A percentile compares a stretch with the other conserved stretches of the same genome.
phyloP scores from a whole-genome alignment of 1,140 invertebrate species.

The Atta colombica region DNA sequence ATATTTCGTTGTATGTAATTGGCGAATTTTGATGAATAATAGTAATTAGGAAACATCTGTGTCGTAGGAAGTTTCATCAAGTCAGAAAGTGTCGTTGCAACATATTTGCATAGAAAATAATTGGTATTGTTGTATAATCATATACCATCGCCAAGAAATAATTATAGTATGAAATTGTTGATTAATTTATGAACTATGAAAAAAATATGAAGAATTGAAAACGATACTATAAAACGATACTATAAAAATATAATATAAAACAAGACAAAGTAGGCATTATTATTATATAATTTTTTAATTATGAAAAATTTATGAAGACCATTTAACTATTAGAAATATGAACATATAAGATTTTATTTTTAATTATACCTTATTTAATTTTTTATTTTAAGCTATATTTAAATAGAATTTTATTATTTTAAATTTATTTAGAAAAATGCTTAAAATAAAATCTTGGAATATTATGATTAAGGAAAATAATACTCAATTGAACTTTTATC shows the following conservation, averaged over 20 bases:
- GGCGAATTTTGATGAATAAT: conserved; percentile 13
- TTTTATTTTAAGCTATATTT: neutral
- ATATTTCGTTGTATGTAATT: neutral
- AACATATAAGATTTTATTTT: neutral
- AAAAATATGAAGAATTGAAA: neutral
- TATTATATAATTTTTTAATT: neutral
- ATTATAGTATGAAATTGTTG: conserved; percentile 19
- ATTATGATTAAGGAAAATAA: neutral
- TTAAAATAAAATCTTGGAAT: neutral
- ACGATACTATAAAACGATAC: too few relatives aligned
- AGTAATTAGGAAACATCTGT: conserved; percentile 22
- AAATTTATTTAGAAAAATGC: neutral
- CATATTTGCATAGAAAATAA: conserved; percentile 25
- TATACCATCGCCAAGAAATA: neutral
- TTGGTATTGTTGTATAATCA: conserved; percentile 17
- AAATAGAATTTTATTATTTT: neutral
- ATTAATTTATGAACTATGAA: conserved; percentile 24
- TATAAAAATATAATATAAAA: neutral
- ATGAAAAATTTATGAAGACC: neutral
- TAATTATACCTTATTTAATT: neutral
- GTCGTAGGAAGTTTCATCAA: conserved; percentile 31
- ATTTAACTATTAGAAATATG: neutral
- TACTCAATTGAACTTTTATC: neutral
- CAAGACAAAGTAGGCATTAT: neutral
- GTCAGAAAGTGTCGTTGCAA: neutral